Base-by-base conservation (phyloP, 2,888 invertebrate species). In the Pachymerium ferrugineum region DNA sequence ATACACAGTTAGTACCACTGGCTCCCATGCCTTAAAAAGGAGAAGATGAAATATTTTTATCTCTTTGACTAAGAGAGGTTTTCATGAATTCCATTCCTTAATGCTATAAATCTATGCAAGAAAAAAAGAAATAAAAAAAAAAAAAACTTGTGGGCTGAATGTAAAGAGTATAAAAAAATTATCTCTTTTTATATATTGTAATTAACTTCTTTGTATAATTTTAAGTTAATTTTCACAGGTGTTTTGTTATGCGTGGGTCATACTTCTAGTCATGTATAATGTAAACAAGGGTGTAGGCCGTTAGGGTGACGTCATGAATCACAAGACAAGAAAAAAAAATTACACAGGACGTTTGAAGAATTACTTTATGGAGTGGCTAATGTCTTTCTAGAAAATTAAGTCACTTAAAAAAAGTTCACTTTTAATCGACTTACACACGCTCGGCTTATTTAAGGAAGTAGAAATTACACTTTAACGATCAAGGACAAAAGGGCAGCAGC, bases 371-470 rank as follows among this genome's bases (percentile, higher is more conserved):
- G 62, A 28, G 28, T 62, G 28, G 62, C 28, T 25, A 62, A 62
- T 28, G 25, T 47, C 14, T 54, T 54, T 38, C 16, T 38, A n/a
- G 14, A 3, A 38, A 12, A 38, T n/a, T 38, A 12, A 12, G 38
- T 12, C 38, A 38, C n/a, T 38, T 38, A 38, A 12, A 54, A 54
- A 62, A 62, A n/a, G 62, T 62, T 62, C 25, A 25, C 28, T 62
- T 62, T 28, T 62, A 62, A 62, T 62, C 62, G 28, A 62, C 62
- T 62, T 62, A 28, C 28, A 25, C 62, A 62, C 62, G 62, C 62
- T 62, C 28, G 62, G 62, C 62, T 62, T 62, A 62, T 62, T 62
- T 62, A 62, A 62, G 62, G 62, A 62, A 62, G 62, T 62, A 62
- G 25, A 62, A 62, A 62, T 62, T 62, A 62, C 62, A 62, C 12